These are phyloP conservation scores for Polyodon spathula DNA, from an alignment of 2,113 vertebrate genomes.

Conservation along the genomic window DNA sequence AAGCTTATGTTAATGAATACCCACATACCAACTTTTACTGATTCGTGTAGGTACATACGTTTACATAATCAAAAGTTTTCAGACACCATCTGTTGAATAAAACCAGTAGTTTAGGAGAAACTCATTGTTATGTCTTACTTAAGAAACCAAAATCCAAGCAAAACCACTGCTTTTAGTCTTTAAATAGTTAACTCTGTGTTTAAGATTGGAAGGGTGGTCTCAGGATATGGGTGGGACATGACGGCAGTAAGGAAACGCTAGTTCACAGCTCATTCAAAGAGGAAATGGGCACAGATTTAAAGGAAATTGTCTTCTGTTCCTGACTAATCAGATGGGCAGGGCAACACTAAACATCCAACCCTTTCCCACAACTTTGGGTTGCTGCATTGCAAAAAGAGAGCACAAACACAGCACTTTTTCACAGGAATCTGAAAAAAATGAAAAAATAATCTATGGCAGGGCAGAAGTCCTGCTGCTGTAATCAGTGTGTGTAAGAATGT, in stretches of 20 bases:
- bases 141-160: too few species aligned
- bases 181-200: conserved; percentile 18
- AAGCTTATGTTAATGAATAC: too few species aligned
- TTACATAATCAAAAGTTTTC: too few species aligned
- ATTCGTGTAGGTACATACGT: too few species aligned
- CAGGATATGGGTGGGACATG: conserved; percentile 40
- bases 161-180: not conserved
- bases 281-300: conserved; percentile 49
- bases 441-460: too few species aligned
- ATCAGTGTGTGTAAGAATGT: too few species aligned
- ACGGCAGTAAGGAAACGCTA: conserved; percentile 41
- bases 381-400: not conserved
- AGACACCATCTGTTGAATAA: too few species aligned
- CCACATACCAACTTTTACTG: too few species aligned
- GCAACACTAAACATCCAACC: not conserved
- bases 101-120: too few species aligned
- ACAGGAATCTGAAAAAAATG: not conserved
- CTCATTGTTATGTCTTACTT: too few species aligned
- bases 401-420: not conserved
- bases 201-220: conserved; percentile 39
- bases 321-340: conserved; percentile 21
- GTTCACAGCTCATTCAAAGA: conserved; percentile 33
- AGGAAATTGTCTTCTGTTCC: conserved; percentile 46
- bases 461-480: too few species aligned
- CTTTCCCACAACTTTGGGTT: not conserved